Base-by-base conservation (phyloP, 1,140 invertebrate species). In the Camponotus vicinus region DNA sequence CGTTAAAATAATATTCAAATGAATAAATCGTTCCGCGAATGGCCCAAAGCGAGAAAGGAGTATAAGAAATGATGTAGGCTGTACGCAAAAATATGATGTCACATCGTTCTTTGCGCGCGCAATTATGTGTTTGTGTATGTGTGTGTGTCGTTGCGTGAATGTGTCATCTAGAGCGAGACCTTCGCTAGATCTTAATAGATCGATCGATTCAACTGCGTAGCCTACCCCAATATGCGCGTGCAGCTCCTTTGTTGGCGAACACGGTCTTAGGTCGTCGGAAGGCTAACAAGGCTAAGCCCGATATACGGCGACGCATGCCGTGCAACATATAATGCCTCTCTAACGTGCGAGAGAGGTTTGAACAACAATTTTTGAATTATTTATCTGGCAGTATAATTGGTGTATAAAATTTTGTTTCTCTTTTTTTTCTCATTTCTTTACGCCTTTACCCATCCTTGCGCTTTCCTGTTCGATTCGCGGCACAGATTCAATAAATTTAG, bases 301-400 rank as follows among this genome's bases (percentile, higher is more conserved):
- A 32, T 77, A 84, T 88, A 88, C 80, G 69, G 57, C 63, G 69
- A 75, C 73, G 78, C 57, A 55, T 55, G 59, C 64, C 77, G 73
- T 67, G 45, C 84, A 82, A 87, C 52, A 75, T 61, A 84, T 67
- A 84, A 71, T 42, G 80, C 75, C 86, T 76, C 86, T 59, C 42
- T 69, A 32, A 61, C 64, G 37, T 55, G 63, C 55, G 59, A 49
- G 55, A 83, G 79, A 82, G 21, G 59, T 32, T 55, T 7, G 59
- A 77, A 90, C 84, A 75, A 85, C 49, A 61, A 78, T 70, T 59
- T 45, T 76, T 89, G 88, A 90, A 90, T 91, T 78, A 80, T 80
- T 71, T 79, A 89, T 92, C 82, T 92, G 92, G 91, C 91, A 93
- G 92, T 92, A 93, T 92, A 90, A 92, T 92, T 92, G 91, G 91